Base-by-base conservation (phyloP, 1,140 invertebrate genomes). In the Telenomus remus region DNA sequence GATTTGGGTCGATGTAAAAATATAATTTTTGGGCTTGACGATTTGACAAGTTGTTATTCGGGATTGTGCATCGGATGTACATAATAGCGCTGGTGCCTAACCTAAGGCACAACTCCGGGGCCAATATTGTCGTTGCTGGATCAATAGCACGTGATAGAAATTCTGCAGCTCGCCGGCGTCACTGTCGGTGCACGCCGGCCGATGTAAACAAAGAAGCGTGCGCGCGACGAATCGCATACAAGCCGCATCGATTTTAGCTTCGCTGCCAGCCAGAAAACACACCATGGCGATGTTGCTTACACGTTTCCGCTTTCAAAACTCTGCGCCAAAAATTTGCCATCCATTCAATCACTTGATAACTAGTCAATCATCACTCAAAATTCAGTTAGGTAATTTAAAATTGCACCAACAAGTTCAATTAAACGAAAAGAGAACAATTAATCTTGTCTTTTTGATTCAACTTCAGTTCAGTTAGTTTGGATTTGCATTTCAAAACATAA, bases 171-270 rank as follows among this genome's bases (percentile, higher is more conserved):
- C 61, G 70, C 66, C 70, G 71, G 76, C 70, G 76, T 72, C 54
- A 54, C 69, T 66, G 69, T 72, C 75, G 75, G 53, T 73, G 75
- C 66, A 68, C 71, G 70, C 65, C 60, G 66, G 72, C 55, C 82
- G 85, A 86, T 86, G 86, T 88, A 88, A 87, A 88, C 86, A 88
- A 88, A 87, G 86, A 85, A 85, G 78, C 84, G 82, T 86, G 82
- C 84, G 82, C 85, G 81, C 82, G 78, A 78, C 80, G 82, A 79
- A 74, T 75, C 72, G 77, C 68, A 37, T 61, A 70, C 78, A 61
- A 56, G 66, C 66, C 66, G 75, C 84, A 86, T 85, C 83, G 84
- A 85, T 86, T 84, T 86, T 84, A 78, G 70, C 71, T 71, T 60
- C 65, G 50, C 50, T 51, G 35, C 50, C 43, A 53, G 39, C 50